phyloP scores from a whole-genome alignment of 2,888 invertebrate species.

The Phytoseiulus persimilis region DNA sequence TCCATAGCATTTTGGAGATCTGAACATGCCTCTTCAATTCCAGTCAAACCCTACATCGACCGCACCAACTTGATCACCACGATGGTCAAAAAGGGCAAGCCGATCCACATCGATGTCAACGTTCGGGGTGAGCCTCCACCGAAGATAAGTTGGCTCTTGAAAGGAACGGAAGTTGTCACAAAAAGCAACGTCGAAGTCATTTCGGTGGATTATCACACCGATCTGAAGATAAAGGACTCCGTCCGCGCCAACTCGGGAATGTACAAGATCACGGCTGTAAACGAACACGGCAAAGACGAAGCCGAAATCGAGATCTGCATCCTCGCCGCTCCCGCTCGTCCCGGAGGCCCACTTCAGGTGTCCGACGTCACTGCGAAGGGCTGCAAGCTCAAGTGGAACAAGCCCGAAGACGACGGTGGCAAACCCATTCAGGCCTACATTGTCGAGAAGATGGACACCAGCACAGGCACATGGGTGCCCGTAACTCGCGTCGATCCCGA shows the following conservation, averaged over 20 bases:
- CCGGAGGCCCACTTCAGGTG: conserved; percentile 79
- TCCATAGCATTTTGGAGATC: no score
- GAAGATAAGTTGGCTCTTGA: conserved; percentile 79
- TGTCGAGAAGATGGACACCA: conserved; percentile 84
- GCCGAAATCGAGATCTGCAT: conserved; percentile 89
- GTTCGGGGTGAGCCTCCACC: conserved; percentile 93
- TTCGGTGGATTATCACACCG: conserved; percentile 82
- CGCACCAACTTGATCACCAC: conserved; percentile 82
- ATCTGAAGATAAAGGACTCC: conserved; percentile 68
- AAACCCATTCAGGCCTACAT: conserved; percentile 83
- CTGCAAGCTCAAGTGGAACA: conserved; percentile 83
- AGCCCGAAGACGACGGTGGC: conserved; percentile 66
- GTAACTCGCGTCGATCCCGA: conserved; percentile 65
- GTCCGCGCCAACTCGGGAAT: conserved; percentile 75
- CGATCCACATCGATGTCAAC: conserved; percentile 83
- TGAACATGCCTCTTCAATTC: no score
- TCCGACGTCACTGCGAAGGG: conserved; percentile 78
- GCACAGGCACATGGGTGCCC: conserved; percentile 84
- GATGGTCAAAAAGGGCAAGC: conserved; percentile 75
- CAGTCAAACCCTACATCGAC: conserved; percentile 95
- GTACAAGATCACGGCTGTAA: conserved; percentile 79
- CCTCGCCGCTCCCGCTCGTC: conserved; percentile 71
- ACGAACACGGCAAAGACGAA: conserved; percentile 81
- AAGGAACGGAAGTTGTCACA: conserved; percentile 59
- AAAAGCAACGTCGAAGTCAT: conserved; percentile 66